phyloP scores from a whole-genome alignment of 2,113 vertebrate genomes.

The Mus pahari region DNA sequence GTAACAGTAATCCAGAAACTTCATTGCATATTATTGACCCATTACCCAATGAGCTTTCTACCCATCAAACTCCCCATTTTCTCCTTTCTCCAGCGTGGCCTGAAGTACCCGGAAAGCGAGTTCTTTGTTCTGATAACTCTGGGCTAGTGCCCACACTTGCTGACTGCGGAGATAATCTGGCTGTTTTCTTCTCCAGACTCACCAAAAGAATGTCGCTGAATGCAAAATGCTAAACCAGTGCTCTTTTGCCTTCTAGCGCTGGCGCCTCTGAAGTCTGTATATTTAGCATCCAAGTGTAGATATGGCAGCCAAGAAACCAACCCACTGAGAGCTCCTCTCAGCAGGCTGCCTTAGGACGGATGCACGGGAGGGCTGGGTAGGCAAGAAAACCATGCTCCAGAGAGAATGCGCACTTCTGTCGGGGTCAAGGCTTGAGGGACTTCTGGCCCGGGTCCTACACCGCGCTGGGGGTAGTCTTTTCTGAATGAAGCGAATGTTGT shows the following conservation, averaged over 20 bases:
- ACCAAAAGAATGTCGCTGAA: conserved; percentile 57
- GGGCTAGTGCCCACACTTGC: not conserved
- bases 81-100: conserved; percentile 21
- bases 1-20: conserved; percentile 18
- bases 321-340: not conserved
- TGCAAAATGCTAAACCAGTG: conserved; percentile 58
- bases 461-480: conserved; percentile 9
- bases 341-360: not conserved
- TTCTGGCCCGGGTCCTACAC: not conserved
- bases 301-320: conserved; percentile 53
- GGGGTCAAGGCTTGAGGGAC: not conserved
- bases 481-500: conserved; percentile 35
- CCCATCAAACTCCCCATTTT: not conserved
- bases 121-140: conserved; percentile 3
- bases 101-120: not conserved
- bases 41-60: not conserved
- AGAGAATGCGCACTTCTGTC: not conserved
- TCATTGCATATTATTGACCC: not conserved
- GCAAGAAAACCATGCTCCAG: not conserved
- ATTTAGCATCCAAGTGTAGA: conserved; percentile 66
- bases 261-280: conserved; percentile 61
- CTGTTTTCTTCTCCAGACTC: conserved; percentile 34
- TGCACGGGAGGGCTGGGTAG: not conserved
- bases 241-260: conserved; percentile 57
- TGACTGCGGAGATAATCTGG: not conserved